These are phyloP conservation scores for Cygnus olor DNA, from an alignment of 2,797 vertebrate genomes.

Conservation along the genomic window DNA sequence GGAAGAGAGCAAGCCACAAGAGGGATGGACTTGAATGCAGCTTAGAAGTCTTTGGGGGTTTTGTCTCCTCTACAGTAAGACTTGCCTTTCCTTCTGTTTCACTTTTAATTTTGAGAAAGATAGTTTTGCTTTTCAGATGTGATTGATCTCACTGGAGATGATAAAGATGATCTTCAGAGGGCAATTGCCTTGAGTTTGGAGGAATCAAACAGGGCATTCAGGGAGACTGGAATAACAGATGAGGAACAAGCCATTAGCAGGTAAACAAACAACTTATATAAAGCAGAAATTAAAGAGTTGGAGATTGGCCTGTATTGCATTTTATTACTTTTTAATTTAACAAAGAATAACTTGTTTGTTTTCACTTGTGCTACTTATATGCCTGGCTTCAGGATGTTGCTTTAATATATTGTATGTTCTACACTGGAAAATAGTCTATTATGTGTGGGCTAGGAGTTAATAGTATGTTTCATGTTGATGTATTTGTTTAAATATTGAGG, in stretches of 20 bases:
- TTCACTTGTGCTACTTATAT: slow-evolving; percentile 55
- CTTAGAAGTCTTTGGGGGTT: slow-evolving; percentile 5
- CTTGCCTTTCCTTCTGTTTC: slow-evolving; percentile 74
- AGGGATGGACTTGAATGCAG: slow-evolving; percentile 35
- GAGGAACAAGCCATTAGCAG: slow-evolving; percentile 99
- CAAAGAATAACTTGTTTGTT: slow-evolving; percentile 49
- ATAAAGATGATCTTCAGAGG: slow-evolving; percentile 99
- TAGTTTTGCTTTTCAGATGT: slow-evolving; percentile 89
- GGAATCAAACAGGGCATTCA: slow-evolving; percentile 95
- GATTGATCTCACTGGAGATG: slow-evolving; percentile 98
- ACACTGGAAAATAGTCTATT: slow-evolving; percentile 5
- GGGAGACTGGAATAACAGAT: slow-evolving; percentile 98
- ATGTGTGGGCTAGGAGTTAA: slow-evolving; percentile 30
- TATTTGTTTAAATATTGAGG: slow-evolving; percentile 30
- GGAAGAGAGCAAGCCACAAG: background rate
- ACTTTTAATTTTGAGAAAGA: slow-evolving; percentile 79
- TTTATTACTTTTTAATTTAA: slow-evolving; percentile 44
- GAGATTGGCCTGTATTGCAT: slow-evolving; percentile 65
- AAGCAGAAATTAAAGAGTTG: slow-evolving; percentile 63
- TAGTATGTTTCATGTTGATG: slow-evolving; percentile 19
- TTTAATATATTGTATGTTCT: slow-evolving; percentile 36
- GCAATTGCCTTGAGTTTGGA: slow-evolving; percentile 98
- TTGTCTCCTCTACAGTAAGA: slow-evolving; percentile 53
- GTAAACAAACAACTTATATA: slow-evolving; percentile 79
- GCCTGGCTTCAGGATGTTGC: slow-evolving; percentile 62